Evolutionary conservation across 2,888 invertebrate genomes (phyloP).

Genomic region (Aproaerema taeniolella): DNA sequence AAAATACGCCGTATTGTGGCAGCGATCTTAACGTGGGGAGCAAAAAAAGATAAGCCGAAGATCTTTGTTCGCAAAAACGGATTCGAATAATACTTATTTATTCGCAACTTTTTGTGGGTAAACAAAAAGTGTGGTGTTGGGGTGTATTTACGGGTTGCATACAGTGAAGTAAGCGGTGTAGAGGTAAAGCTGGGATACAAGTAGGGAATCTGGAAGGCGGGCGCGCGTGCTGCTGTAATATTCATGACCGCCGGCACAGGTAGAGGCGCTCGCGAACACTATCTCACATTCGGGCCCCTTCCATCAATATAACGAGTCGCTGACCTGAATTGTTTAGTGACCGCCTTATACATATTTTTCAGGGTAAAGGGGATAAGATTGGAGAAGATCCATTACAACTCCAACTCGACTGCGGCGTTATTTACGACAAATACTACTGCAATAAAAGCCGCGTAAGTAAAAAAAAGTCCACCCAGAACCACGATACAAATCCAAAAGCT

Average conservation of each 20-base stretch:
- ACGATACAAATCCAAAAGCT: too few species aligned
- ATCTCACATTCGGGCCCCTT: slow-evolving; percentile 51
- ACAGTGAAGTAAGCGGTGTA: slow-evolving; percentile 30
- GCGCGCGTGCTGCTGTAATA: slow-evolving; percentile 54
- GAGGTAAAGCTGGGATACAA: slow-evolving; percentile 40
- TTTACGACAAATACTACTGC: too few species aligned
- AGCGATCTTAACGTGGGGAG: background rate
- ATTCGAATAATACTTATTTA: slow-evolving; percentile 14
- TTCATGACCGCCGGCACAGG: slow-evolving; percentile 46
- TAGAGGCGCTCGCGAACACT: slow-evolving; percentile 34
- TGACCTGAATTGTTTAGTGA: slow-evolving; percentile 56
- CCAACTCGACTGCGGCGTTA: too few species aligned
- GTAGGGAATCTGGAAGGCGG: slow-evolving; percentile 51
- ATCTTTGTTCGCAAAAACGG: slow-evolving; percentile 17
- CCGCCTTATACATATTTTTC: slow-evolving; percentile 29
- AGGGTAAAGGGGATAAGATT: background rate
- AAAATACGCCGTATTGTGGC: slow-evolving; percentile 5
- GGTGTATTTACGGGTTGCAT: slow-evolving; percentile 18
- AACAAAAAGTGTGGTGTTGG: slow-evolving; percentile 30
- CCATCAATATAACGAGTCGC: slow-evolving; percentile 58
- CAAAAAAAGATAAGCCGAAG: slow-evolving; percentile 12
- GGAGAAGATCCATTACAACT: too few species aligned
- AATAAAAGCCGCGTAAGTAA: too few species aligned
- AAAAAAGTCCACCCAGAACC: too few species aligned
- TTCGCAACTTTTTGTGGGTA: slow-evolving; percentile 24